Evolutionary conservation across 2,888 invertebrate species (phyloP).

Genomic region (Eugnorisma glareosa): DNA sequence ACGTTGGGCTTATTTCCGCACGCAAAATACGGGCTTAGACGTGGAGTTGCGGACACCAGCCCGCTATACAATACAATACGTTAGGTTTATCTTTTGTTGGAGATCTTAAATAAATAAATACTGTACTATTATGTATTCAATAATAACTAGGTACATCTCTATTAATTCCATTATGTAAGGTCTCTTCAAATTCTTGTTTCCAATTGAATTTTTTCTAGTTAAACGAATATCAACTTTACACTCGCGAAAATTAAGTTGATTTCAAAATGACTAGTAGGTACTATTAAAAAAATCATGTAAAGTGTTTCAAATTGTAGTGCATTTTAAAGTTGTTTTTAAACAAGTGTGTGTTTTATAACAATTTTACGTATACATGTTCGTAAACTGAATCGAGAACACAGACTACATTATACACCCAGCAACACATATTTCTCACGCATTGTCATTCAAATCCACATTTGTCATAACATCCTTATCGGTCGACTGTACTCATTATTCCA

Average conservation of each 20-base stretch:
- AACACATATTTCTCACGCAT: conserved; percentile 37
- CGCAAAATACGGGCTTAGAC: too few species aligned
- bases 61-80: too few species aligned
- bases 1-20: too few species aligned
- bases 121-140: neutral
- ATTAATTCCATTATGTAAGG: neutral
- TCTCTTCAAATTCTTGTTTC: neutral
- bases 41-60: too few species aligned
- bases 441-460: conserved; percentile 18
- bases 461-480: conserved; percentile 32
- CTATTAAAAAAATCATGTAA: neutral
- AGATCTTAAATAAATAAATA: neutral
- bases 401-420: conserved; percentile 4
- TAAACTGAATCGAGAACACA: neutral
- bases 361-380: neutral
- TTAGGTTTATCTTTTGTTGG: neutral
- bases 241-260: neutral
- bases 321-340: neutral
- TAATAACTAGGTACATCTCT: neutral
- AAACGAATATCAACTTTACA: neutral
- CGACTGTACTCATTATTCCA: conserved; percentile 23
- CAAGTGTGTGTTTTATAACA: too few species aligned
- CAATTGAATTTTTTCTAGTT: neutral
- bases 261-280: neutral
- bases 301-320: neutral